phyloP scores from a whole-genome alignment of 1,140 invertebrate genomes.

The Drosophila lowei region DNA sequence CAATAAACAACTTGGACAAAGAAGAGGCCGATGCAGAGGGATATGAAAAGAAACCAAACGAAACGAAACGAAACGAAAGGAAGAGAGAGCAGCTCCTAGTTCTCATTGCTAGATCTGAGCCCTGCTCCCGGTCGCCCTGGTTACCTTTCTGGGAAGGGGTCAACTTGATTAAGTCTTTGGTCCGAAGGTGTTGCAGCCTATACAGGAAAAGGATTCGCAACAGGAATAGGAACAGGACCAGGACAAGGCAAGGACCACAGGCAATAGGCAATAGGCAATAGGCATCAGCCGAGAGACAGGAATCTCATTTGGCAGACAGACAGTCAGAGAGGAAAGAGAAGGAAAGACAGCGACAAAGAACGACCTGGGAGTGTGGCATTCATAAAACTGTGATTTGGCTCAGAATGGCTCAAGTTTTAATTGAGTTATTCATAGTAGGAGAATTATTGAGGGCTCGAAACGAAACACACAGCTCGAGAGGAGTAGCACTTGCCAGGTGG shows the following conservation, averaged over 20 bases:
- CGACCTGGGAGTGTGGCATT: constrained; percentile 1
- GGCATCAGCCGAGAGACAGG: constrained; percentile 23
- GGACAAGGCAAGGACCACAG: neutral
- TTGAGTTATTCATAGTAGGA: constrained; percentile 4
- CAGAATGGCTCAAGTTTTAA: constrained; percentile 32
- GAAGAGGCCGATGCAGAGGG: constrained; percentile 5
- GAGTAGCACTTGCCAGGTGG: too few species aligned
- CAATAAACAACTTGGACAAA: constrained; percentile 68
- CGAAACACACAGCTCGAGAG: too few species aligned
- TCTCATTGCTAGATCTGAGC: constrained; percentile 15
- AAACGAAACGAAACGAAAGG: constrained; percentile 1
- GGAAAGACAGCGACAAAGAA: neutral
- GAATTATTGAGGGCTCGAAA: neutral
- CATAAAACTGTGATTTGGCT: constrained; percentile 9
- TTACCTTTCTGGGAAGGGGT: constrained; percentile 11
- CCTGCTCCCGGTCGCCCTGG: constrained; percentile 14
- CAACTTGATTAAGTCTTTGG: constrained; percentile 62
- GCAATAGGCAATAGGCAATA: constrained; percentile 4
- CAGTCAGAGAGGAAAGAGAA: constrained; percentile 7
- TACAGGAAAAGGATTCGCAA: constrained; percentile 12
- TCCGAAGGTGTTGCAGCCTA: constrained; percentile 31
- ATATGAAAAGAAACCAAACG: neutral
- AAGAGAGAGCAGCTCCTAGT: neutral
- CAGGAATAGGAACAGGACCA: neutral
- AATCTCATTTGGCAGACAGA: constrained; percentile 33